Evolutionary conservation across 2,113 vertebrate genomes (phyloP).

Genomic region (Alethe castanea): DNA sequence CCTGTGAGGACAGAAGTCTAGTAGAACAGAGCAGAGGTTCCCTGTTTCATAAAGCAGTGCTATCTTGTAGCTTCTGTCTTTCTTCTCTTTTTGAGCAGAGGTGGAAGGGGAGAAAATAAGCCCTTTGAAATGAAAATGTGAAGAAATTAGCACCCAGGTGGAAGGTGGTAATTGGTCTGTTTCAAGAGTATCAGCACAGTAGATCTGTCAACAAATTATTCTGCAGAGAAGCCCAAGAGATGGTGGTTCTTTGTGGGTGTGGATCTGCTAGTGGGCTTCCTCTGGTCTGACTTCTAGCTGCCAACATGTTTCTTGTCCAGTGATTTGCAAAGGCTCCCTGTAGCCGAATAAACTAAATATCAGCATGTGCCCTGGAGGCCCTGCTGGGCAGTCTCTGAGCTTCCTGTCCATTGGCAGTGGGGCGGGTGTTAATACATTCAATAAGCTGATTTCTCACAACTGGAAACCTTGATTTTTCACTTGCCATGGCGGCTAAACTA

Average conservation of each 20-base stretch:
- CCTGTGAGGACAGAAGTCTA: neutral
- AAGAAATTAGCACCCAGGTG: neutral
- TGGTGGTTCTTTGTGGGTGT: neutral
- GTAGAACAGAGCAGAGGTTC: neutral
- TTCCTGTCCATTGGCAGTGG: neutral
- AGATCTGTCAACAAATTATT: neutral
- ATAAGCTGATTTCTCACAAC: neutral
- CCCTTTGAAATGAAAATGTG: slow-evolving; percentile 8
- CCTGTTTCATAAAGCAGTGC: neutral
- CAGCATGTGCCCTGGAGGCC: neutral
- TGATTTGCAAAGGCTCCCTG: neutral
- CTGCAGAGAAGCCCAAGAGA: neutral
- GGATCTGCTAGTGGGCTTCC: neutral
- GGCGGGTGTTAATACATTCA: neutral
- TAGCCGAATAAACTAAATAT: neutral
- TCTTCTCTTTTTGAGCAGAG: neutral
- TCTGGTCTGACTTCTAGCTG: neutral
- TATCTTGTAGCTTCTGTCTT: neutral
- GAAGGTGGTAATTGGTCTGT: neutral
- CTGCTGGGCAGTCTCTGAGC: neutral
- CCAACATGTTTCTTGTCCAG: neutral
- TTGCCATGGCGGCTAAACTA: neutral
- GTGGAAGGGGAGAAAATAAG: neutral
- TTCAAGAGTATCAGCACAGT: neutral
- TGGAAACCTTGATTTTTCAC: neutral